A percentile compares a stretch with the other conserved stretches of the same genome.
Conservation (phyloP, 2,797 vertebrate species). For the Lithobates sylvaticus region DNA sequence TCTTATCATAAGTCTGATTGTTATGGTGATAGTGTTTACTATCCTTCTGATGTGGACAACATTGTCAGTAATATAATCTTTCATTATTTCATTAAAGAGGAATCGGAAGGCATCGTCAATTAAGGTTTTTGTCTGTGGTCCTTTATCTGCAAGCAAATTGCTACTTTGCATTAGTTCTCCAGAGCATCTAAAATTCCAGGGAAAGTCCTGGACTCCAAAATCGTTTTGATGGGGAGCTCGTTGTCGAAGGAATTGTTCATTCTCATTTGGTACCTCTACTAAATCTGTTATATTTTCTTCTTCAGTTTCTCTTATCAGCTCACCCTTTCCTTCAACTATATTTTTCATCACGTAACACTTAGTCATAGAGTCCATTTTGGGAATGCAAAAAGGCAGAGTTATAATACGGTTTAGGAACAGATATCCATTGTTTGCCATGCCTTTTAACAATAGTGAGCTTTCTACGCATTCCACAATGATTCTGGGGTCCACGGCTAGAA, state of each 20-base stretch:
- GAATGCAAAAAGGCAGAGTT: constrained; percentile 89
- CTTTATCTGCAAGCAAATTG: constrained; percentile 8
- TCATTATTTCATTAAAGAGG: constrained; percentile 40
- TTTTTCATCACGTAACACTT: constrained; percentile 79
- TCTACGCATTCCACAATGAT: constrained; percentile 85
- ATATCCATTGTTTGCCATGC: constrained; percentile 82
- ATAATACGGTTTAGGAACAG: constrained; percentile 86
- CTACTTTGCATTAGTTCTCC: background rate
- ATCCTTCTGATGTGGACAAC: constrained; percentile 84
- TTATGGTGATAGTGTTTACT: constrained; percentile 88
- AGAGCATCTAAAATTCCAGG: constrained; percentile 61
- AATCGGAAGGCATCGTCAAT: constrained; percentile 44
- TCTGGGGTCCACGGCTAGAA: constrained; percentile 89
- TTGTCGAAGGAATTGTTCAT: constrained; percentile 32
- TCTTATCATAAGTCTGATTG: constrained; percentile 80
- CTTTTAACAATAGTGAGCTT: constrained; percentile 79
- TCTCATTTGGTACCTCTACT: constrained; percentile 1
- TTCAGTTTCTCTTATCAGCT: background rate
- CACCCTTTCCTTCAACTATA: constrained; percentile 70
- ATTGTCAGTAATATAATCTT: constrained; percentile 80
- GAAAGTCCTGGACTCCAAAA: constrained; percentile 62
- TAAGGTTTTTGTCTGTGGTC: constrained; percentile 46
- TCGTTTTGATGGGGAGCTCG: constrained; percentile 54
- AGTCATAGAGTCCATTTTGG: constrained; percentile 78
- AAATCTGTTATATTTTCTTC: background rate